Base-by-base conservation (phyloP, 64 coral and sea anemone genomes). In the Acropora yongei region DNA sequence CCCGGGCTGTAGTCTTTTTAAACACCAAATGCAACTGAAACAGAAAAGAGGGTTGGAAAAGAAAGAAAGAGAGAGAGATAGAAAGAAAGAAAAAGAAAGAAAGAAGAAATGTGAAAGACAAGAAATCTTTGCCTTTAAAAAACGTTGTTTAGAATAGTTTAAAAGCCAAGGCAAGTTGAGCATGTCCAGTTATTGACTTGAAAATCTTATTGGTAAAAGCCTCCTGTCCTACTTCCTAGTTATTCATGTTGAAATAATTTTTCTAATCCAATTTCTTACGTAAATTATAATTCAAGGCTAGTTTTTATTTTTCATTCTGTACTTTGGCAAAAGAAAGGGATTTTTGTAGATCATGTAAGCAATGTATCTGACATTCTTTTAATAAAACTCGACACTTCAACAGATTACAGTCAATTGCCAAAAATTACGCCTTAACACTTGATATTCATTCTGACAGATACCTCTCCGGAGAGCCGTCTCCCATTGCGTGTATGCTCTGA, bases 1-100 rank as follows among this genome's bases (percentile, higher is more conserved):
- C 51, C 51, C 2, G 51, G 51, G 51, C 51, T 55, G 39, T 42
- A 76, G 78, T 17, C 49, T 80, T 55, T 6, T 80, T 47, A 20
- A 80, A 80, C 17, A 80, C 78, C 78, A 80, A 20, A 80, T 80
- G 78, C 47, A 80, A 49, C 78, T 80, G 12, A 47, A 57, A 80
- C 16, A 76, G 44, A 14, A 43, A 76, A n/a, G 9, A 80, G 44
- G 55, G 49, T 30, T 48, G 18, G 5, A 19, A 6, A 78, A 78
- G 45, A 9, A 78, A 47, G 44, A 45, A 55, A 55, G 51, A 55
- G 10, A 55, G 51, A 55, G 30, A 30, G 30, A 30, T 30, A 30
- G 30, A 14, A 14, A 43, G 44, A n/a, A 3, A 80, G 44, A 80
- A 19, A 57, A 19, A 9, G 44, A 45, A 55, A 55, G 51, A 55